Conservation (phyloP, 2,888 invertebrate genomes). For the Drosophila kanekoi region DNA sequence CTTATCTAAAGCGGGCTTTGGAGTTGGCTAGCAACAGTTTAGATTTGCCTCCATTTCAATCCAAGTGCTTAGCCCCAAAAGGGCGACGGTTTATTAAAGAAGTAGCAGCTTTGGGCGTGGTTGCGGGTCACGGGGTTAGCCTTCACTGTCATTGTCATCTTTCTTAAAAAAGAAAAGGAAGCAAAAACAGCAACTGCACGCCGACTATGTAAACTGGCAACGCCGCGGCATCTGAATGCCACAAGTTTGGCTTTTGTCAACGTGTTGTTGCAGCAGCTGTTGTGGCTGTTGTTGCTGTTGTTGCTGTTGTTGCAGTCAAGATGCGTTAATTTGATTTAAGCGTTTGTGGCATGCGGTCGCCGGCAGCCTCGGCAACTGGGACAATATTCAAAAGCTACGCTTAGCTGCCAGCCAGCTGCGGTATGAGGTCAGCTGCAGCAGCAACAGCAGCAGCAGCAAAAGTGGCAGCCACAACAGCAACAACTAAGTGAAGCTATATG, state of each 20-base stretch:
- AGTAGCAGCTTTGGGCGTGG: background rate
- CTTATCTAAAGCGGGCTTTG: too few species aligned
- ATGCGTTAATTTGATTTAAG: constrained; percentile 76
- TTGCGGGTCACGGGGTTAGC: background rate
- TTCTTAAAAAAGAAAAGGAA: constrained; percentile 1
- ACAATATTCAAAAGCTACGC: constrained; percentile 42
- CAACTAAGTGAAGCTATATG: constrained; percentile 35
- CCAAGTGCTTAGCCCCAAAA: constrained; percentile 30
- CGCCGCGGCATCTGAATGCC: constrained; percentile 27
- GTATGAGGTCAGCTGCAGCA: constrained; percentile 33
- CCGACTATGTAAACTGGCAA: constrained; percentile 15
- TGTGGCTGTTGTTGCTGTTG: constrained; percentile 1
- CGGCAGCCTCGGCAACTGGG: constrained; percentile 22
- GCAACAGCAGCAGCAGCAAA: constrained; percentile 2
- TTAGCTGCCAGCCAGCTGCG: constrained; percentile 34
- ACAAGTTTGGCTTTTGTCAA: constrained; percentile 44
- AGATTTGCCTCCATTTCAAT: constrained; percentile 45
- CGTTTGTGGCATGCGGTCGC: constrained; percentile 64
- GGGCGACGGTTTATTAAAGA: background rate
- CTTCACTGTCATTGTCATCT: constrained; percentile 9
- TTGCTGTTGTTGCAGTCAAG: constrained; percentile 51
- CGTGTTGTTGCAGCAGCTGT: constrained; percentile 12
- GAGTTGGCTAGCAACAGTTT: background rate
- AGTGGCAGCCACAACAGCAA: constrained; percentile 14
- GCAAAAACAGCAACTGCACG: constrained; percentile 9